Percentiles rank a stretch among this genome's conserved stretches.
Evolutionary conservation across 35 echinoderm and acorn worm genomes (phyloP).

Genomic region (Antedon bifida): DNA sequence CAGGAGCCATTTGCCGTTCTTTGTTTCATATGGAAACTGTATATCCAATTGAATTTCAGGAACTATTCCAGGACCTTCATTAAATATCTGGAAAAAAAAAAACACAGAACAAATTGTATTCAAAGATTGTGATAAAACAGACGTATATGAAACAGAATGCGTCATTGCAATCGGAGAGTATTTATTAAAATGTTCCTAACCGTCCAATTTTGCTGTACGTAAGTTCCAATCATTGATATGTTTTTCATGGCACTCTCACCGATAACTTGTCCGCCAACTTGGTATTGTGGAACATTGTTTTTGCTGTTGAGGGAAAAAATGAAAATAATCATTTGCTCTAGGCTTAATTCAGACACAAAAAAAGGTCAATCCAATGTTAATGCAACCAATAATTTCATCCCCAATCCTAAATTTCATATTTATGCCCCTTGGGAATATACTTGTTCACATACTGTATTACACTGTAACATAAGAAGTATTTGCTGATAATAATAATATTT

Average conservation of each 20-base stretch:
- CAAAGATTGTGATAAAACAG: no score
- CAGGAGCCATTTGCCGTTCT: constrained; percentile 89
- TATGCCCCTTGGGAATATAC: no score
- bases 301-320: background rate
- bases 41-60: constrained; percentile 37
- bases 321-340: background rate
- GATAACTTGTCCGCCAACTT: constrained; percentile 34
- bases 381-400: no score
- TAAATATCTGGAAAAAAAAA: constrained; percentile 42
- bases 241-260: constrained; percentile 73
- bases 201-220: constrained; percentile 52
- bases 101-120: background rate
- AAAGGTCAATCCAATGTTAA: no score
- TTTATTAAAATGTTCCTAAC: no score
- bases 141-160: no score
- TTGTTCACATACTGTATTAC: no score
- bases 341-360: no score
- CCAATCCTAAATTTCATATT: no score
- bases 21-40: constrained; percentile 65
- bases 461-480: no score
- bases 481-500: no score
- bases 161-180: no score
- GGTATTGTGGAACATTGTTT: background rate
- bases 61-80: constrained; percentile 54
- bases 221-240: constrained; percentile 47